Conservation (phyloP, 2,888 invertebrate genomes). For the Hermaeophaga mercurialis region DNA sequence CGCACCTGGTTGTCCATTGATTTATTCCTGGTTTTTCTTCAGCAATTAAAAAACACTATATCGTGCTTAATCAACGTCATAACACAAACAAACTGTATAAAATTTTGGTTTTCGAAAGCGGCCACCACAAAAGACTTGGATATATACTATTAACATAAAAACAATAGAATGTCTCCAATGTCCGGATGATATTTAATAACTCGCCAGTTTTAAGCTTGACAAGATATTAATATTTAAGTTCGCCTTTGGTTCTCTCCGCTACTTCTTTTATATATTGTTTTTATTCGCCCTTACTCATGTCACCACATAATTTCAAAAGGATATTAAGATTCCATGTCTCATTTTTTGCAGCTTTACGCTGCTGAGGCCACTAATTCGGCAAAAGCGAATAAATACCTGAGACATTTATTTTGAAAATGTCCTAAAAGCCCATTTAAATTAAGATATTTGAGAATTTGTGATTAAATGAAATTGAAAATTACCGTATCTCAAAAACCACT, state of each 20-base stretch:
- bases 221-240: constrained; percentile 28
- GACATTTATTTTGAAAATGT: no score
- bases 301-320: not conserved
- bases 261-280: constrained; percentile 10
- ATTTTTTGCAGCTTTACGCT: no score
- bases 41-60: constrained; percentile 49
- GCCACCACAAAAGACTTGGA: constrained; percentile 39
- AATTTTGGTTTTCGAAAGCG: constrained; percentile 45
- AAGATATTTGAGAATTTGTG: no score
- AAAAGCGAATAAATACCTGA: no score
- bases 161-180: constrained; percentile 47
- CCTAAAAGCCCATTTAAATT: no score
- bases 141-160: constrained; percentile 49
- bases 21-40: constrained; percentile 43
- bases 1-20: constrained; percentile 37
- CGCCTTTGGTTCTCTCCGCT: constrained; percentile 4
- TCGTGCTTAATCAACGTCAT: constrained; percentile 51
- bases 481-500: no score
- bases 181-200: constrained; percentile 44
- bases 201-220: constrained; percentile 25
- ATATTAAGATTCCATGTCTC: no score
- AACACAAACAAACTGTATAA: constrained; percentile 48
- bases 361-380: no score
- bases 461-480: no score
- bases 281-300: constrained; percentile 4